A percentile compares a stretch with the other conserved stretches of the same genome.
These are phyloP conservation scores for Pitangus sulphuratus DNA, from an alignment of 2,797 vertebrate species.

Conservation along the genomic window DNA sequence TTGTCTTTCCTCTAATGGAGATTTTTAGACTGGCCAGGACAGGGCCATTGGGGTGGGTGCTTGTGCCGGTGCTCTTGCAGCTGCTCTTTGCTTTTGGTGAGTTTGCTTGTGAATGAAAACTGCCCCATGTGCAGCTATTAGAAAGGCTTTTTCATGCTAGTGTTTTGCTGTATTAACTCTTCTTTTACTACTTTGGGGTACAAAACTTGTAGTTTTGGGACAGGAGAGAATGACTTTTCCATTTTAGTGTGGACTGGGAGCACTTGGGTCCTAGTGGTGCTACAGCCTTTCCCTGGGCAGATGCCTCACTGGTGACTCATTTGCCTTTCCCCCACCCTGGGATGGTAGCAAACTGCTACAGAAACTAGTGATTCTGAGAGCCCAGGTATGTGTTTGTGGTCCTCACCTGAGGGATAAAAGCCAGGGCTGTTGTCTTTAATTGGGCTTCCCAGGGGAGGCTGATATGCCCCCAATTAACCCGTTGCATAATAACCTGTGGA, in stretches of 20 bases:
- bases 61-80: rapidly evolving
- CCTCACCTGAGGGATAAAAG: not conserved
- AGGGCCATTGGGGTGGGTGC: rapidly evolving
- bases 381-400: not conserved
- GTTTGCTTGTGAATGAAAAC: not conserved
- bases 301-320: rapidly evolving
- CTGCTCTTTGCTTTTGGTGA: not conserved
- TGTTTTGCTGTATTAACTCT: not conserved
- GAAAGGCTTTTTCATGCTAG: not conserved
- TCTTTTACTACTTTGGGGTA: not conserved
- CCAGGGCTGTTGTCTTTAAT: not conserved
- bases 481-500: not conserved
- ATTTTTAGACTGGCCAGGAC: not conserved
- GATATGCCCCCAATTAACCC: not conserved
- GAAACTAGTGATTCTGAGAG: not conserved
- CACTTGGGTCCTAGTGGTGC: rapidly evolving
- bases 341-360: not conserved
- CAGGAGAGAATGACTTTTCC: not conserved
- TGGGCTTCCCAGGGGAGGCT: not conserved
- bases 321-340: not conserved
- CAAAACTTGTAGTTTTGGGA: not conserved
- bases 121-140: rapidly evolving
- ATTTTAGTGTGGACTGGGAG: rapidly evolving
- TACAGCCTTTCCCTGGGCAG: not conserved
- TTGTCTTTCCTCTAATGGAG: not conserved